Evolutionary conservation across 2,888 invertebrate species (phyloP), one percentile per base, ranked within the genome.

Genomic region (Galerucella nymphaeae): DNA sequence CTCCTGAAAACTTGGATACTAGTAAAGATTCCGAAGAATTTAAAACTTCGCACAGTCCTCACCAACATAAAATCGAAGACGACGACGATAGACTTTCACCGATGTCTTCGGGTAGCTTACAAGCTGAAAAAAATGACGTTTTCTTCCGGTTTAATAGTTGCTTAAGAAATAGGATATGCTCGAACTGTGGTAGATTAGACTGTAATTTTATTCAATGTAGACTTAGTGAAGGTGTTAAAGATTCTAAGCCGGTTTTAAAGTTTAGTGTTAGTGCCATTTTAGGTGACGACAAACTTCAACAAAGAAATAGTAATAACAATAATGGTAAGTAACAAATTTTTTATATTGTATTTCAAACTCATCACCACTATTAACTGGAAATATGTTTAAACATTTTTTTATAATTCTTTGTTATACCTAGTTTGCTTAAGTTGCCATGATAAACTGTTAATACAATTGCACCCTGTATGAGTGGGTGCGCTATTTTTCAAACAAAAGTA

Each of bases 261-360:
- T 96, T 96, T 87, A 96, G 96, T 91, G 96, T 96, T 77, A 96
- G 94, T 89, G 96, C 96, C 61, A 96, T 96, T 80, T 88, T 96
- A 81, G 95, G 95, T 1, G 89, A 89, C 76, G 91, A 92, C 79
- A 80, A 80, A 66, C 75, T 77, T 18, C 78, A 79, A 55, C 79
- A 76, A 50, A 78, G 79, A 70, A 77, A 75, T 72, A 78, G 72
- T 66, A 77, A 73, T 73, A 73, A 71, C 73, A 66, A 66, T 41
- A 63, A 70, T 64, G 78, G 78, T 78, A 70, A 76, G 77, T 74
- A 18, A 38, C 41, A 45, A 45, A 38, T 8, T 38, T 38, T 38
- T 30, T 1, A 30, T 23, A 38, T 38, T 38, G 30, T 1, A 38
- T 38, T 38, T 38, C 30, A 8, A 38, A 8, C 8, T 4, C 5